Evolutionary conservation across 2,113 vertebrate species (phyloP).

Genomic region (Anguilla japonica): DNA sequence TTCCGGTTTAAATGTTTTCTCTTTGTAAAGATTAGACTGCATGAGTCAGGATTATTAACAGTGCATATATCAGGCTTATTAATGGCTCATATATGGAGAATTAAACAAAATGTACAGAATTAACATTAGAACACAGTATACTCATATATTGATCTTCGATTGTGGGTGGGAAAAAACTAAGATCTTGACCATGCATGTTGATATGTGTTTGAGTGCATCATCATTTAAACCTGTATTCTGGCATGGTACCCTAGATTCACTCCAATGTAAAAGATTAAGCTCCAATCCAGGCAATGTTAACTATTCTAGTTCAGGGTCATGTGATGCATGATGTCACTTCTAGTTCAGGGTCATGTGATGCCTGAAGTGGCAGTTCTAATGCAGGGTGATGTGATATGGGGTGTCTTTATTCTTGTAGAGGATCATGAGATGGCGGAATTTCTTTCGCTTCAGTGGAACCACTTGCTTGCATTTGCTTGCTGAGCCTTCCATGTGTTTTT

Average conservation of each 20-base stretch:
- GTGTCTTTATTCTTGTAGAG: no score
- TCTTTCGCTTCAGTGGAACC: background rate
- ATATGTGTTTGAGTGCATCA: background rate
- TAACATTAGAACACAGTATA: no score
- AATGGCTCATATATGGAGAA: no score
- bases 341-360: no score
- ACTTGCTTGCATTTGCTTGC: background rate
- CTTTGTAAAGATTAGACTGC: background rate
- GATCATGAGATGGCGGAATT: background rate
- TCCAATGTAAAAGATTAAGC: background rate
- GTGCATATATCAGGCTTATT: no score
- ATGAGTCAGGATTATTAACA: background rate
- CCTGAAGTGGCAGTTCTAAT: no score
- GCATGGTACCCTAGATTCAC: background rate
- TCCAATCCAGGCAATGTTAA: background rate
- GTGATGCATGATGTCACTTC: background rate
- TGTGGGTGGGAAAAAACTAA: background rate
- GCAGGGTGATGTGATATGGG: no score
- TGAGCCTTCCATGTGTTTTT: background rate
- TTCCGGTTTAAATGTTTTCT: background rate
- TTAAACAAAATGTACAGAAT: no score
- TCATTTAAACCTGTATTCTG: background rate
- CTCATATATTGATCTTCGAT: background rate
- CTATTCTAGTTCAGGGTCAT: background rate
- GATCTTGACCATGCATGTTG: background rate